A percentile compares a stretch with the other conserved stretches of the same genome.
phyloP scores from a whole-genome alignment of 2,888 invertebrate genomes.

The Drosophila ezoana region DNA sequence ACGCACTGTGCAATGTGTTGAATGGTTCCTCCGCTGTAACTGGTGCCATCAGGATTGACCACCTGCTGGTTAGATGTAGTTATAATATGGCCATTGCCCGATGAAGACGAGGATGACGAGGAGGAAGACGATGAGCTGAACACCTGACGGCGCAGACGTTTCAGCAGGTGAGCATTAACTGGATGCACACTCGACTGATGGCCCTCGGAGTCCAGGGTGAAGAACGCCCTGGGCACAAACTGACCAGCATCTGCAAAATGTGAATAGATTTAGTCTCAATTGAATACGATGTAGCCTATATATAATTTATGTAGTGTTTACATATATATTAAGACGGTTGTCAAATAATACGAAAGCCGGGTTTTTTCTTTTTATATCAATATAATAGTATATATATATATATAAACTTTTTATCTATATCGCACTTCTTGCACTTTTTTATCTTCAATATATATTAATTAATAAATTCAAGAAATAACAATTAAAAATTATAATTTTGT shows the following conservation, averaged over 20 bases:
- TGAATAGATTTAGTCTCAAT: background rate
- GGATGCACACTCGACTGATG: conserved; percentile 78
- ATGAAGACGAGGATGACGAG: conserved; percentile 59
- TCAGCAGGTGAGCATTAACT: conserved; percentile 77
- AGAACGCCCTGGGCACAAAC: conserved; percentile 81
- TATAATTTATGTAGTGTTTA: too few species aligned
- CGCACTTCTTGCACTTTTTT: too few species aligned
- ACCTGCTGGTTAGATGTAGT: conserved; percentile 33
- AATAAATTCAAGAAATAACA: too few species aligned
- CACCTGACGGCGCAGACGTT: conserved; percentile 75
- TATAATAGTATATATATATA: too few species aligned
- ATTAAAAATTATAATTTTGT: too few species aligned
- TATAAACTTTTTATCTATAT: too few species aligned
- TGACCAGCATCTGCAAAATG: conserved; percentile 70
- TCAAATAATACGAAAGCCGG: too few species aligned
- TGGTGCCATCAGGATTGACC: conserved; percentile 44
- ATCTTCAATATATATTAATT: too few species aligned
- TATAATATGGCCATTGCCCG: conserved; percentile 41
- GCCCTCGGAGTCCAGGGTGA: conserved; percentile 79
- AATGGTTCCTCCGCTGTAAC: background rate
- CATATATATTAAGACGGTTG: too few species aligned
- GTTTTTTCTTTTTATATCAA: too few species aligned
- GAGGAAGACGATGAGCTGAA: conserved; percentile 63
- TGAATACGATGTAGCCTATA: too few species aligned
- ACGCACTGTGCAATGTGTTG: conserved; percentile 36